Evolutionary conservation across 2,797 vertebrate genomes (phyloP).

Genomic region (Choloepus didactylus): DNA sequence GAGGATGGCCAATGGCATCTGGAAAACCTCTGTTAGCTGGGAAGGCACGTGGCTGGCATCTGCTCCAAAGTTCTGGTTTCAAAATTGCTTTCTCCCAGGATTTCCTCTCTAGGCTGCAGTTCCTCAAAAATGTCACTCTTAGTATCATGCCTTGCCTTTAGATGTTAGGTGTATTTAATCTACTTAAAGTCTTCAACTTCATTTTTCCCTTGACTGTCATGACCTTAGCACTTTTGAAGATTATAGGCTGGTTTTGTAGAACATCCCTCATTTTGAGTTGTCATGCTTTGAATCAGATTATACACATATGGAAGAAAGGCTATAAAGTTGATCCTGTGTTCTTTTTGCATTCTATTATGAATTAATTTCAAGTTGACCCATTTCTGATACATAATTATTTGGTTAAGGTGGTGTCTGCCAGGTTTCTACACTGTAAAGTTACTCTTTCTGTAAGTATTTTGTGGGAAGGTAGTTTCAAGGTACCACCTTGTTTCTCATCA

Average conservation of each 20-base stretch:
- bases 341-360: too few species aligned
- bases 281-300: too few species aligned
- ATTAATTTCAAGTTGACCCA: too few species aligned
- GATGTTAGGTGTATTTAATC: not conserved
- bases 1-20: too few species aligned
- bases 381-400: not conserved
- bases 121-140: too few species aligned
- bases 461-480: conserved; percentile 22
- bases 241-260: not conserved
- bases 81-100: too few species aligned
- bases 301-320: too few species aligned
- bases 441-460: conserved; percentile 24
- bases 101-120: too few species aligned
- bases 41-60: too few species aligned
- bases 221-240: not conserved
- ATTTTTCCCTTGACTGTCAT: not conserved
- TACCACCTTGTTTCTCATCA: not conserved
- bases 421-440: not conserved
- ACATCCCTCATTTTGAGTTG: not conserved
- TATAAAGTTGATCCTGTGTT: too few species aligned
- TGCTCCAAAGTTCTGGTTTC: too few species aligned
- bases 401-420: not conserved
- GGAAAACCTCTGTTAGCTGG: too few species aligned
- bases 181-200: not conserved
- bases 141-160: not conserved